Percentiles rank a stretch among this genome's conserved stretches.
These are phyloP conservation scores for Catonia carolina DNA, from an alignment of 2,888 invertebrate species.

Conservation along the genomic window DNA sequence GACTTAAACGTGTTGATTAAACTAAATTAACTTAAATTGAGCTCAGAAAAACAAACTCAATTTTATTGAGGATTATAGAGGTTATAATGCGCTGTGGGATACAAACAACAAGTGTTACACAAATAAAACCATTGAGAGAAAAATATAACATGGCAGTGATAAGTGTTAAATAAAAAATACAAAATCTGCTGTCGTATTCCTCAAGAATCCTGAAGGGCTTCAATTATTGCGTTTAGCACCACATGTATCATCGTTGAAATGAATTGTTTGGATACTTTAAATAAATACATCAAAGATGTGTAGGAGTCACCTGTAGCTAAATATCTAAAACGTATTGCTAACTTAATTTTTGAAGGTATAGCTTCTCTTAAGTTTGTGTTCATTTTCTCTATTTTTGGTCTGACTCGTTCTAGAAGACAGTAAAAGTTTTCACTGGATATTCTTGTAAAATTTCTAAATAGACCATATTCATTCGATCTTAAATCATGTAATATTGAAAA, in stretches of 20 bases:
- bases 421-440: too few relatives aligned
- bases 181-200: too few relatives aligned
- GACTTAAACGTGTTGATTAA: too few relatives aligned
- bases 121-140: too few relatives aligned
- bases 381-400: not conserved
- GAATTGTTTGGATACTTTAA: constrained; percentile 1
- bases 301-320: constrained; percentile 4
- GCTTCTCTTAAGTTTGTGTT: constrained; percentile 6
- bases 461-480: not conserved
- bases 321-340: not conserved
- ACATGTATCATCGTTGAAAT: too few relatives aligned
- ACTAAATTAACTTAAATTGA: not conserved
- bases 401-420: not conserved
- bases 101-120: not conserved
- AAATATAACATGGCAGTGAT: too few relatives aligned
- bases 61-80: not conserved
- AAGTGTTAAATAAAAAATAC: too few relatives aligned
- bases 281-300: not conserved
- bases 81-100: not conserved
- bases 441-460: not conserved
- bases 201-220: too few relatives aligned
- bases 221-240: too few relatives aligned
- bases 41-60: not conserved
- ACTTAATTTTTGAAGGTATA: constrained; percentile 3
- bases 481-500: not conserved